Evolutionary conservation across 2,888 invertebrate genomes (phyloP), one percentile per base, ranked within the genome.

Genomic region (Falcaria lacertinaria): DNA sequence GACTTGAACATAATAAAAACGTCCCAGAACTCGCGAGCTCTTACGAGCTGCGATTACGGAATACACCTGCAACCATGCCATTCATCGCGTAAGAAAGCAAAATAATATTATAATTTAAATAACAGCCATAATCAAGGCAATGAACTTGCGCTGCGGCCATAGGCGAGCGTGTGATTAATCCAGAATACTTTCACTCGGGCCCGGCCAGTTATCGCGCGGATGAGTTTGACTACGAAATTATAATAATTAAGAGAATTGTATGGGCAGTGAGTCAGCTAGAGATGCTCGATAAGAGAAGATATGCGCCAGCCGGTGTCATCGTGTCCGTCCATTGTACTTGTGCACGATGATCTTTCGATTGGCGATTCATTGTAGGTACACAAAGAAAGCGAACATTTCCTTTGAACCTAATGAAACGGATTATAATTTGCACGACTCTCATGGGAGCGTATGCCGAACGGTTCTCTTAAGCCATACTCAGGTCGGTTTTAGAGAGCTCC

Each of bases 41-140:
- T 78, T 74, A 75, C 73, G 62, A 6, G 22, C 55, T 49, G 52
- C 48, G 50, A 57, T 82, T 80, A 81, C 78, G n/a, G n/a, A 58
- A 70, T 79, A 81, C 63, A 69, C 78, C 66, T 63, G 65, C 66
- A 54, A 55, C 60, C 22, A 8, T 8, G 57, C 67, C 71, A 71
- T 74, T 72, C 74, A 72, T 65, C 65, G 66, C 57, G 54, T 62
- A 74, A 64, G 71, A 75, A 78, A 77, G 74, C 66, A 71, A 74
- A 66, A 73, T 61, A 76, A 79, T 71, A 75, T 73, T 77, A 78
- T 79, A 80, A 76, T 80, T 81, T 74, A 67, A 77, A 78, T 80
- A 83, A 80, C 74, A 75, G 73, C 73, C 80, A 80, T 85, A 84
- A 87, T 82, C 76, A 76, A 88, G 83, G 74, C 88, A 89, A 84